These are phyloP conservation scores for Drosophila robusta DNA, from an alignment of 2,888 invertebrate genomes.

Conservation along the genomic window DNA sequence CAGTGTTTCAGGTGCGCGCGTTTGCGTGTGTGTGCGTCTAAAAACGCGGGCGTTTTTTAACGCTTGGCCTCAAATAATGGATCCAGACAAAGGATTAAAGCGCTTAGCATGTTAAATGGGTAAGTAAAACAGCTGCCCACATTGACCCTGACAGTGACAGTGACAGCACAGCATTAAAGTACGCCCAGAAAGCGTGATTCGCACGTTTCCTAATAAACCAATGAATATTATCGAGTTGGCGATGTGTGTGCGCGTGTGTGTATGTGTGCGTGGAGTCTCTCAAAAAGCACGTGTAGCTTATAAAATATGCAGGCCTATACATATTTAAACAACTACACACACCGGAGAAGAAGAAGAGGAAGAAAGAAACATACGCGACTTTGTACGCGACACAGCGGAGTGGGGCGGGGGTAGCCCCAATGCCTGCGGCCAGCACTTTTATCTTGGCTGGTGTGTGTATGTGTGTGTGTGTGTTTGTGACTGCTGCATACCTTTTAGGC, in stretches of 20 bases:
- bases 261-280: constrained; percentile 17
- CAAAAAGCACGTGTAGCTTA: constrained; percentile 52
- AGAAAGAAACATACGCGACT: constrained; percentile 1
- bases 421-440: constrained; percentile 42
- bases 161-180: constrained; percentile 3
- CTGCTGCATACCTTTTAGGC: constrained; percentile 37
- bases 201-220: constrained; percentile 38
- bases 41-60: constrained; percentile 46
- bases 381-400: background rate
- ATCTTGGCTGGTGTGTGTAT: constrained; percentile 21
- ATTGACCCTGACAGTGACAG: constrained; percentile 31
- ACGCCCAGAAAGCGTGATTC: constrained; percentile 30
- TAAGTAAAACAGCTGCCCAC: constrained; percentile 24
- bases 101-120: constrained; percentile 64
- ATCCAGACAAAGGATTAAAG: constrained; percentile 51
- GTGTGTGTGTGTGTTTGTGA: constrained; percentile 14
- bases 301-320: constrained; percentile 62
- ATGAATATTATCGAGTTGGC: constrained; percentile 67
- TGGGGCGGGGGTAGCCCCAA: background rate
- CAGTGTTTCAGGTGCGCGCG: constrained; percentile 2
- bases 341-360: background rate
- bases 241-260: constrained; percentile 9
- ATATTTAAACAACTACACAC: constrained; percentile 60
- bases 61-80: constrained; percentile 37
- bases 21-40: constrained; percentile 14